Evolutionary conservation across 2,888 invertebrate species (phyloP).

Genomic region (Escarpia spicata): DNA sequence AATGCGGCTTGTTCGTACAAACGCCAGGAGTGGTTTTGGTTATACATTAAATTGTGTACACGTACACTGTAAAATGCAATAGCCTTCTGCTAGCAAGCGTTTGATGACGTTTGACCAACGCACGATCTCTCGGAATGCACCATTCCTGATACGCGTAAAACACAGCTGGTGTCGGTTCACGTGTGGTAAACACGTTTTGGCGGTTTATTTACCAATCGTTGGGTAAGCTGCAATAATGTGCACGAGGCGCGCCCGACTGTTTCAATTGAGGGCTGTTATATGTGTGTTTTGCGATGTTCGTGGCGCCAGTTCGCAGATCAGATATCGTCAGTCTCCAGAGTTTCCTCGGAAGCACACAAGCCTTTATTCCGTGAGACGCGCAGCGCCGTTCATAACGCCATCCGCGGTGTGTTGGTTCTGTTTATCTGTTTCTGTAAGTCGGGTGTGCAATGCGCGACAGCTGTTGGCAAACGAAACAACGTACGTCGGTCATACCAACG

Average conservation of each 20-base stretch:
- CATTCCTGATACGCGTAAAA: neutral
- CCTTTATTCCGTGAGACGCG: neutral
- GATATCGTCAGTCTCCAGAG: neutral
- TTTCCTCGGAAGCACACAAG: neutral
- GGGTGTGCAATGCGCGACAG: neutral
- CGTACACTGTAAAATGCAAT: no score
- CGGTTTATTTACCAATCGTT: neutral
- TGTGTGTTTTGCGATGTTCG: neutral
- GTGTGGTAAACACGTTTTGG: neutral
- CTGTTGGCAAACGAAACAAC: neutral
- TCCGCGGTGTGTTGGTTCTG: neutral
- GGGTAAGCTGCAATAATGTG: neutral
- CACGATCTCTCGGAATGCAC: neutral
- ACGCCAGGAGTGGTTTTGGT: neutral
- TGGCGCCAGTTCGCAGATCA: neutral
- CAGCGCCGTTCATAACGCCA: no score
- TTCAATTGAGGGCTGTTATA: neutral
- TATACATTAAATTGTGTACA: no score
- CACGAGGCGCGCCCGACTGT: neutral
- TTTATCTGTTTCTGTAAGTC: neutral
- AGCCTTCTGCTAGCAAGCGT: neutral
- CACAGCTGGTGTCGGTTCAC: neutral
- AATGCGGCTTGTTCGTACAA: neutral
- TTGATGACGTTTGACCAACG: neutral
- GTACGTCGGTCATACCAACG: neutral